Percentiles rank a stretch among this genome's conserved stretches.
These are phyloP conservation scores for Brachionus calyciflorus DNA, from an alignment of 1,140 invertebrate genomes.

Conservation along the genomic window DNA sequence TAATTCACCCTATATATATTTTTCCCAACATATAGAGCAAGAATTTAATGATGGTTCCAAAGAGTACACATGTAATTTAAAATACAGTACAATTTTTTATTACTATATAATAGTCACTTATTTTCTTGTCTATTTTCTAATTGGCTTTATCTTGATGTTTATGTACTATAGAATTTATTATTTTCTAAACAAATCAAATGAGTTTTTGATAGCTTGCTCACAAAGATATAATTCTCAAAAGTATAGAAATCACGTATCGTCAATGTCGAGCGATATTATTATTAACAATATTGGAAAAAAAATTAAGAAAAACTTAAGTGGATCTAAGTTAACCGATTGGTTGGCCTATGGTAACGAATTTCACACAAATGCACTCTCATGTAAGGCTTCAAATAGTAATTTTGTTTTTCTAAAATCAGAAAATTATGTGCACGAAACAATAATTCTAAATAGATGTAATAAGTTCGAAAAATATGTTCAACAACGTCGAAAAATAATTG, in stretches of 20 bases:
- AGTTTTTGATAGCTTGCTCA: background rate
- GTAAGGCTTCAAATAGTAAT: background rate
- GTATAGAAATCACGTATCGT: background rate
- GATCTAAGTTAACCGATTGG: too few relatives aligned
- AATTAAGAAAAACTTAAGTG: too few relatives aligned
- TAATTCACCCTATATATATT: constrained; percentile 33
- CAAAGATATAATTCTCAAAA: background rate
- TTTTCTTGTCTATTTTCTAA: constrained; percentile 6
- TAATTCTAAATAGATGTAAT: background rate
- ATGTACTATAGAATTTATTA: constrained; percentile 10
- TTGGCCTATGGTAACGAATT: too few relatives aligned
- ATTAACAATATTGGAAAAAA: too few relatives aligned
- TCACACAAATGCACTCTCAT: too few relatives aligned
- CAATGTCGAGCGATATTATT: background rate
- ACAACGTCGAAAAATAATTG: constrained; percentile 24
- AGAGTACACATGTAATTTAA: background rate
- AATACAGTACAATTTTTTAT: background rate
- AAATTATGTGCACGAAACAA: background rate
- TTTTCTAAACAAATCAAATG: constrained; percentile 32
- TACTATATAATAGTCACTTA: background rate
- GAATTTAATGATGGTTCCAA: constrained; percentile 28
- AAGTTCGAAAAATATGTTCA: constrained; percentile 4
- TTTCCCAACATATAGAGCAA: background rate
- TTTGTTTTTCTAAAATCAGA: background rate
- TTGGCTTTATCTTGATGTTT: background rate